Evolutionary conservation across 2,113 vertebrate genomes (phyloP), one percentile per base, ranked within the genome.

Genomic region (Noturus placidus): DNA sequence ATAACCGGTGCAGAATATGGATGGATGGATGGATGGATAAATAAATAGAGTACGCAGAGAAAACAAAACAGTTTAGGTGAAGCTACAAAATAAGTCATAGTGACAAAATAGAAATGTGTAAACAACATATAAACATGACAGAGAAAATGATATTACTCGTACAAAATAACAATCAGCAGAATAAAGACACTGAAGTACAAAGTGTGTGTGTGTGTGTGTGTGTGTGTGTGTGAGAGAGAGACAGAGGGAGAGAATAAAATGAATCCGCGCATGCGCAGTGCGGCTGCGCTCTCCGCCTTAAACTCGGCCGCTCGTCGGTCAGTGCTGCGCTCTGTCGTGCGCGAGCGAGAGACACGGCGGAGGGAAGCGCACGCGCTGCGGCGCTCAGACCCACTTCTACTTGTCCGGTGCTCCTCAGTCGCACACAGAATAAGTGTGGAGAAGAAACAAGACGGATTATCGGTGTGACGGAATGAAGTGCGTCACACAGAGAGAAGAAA

Each of bases 251-350:
- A 74, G 33, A 38, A 33, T 6, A 22, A 59, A 59, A 59, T 20
- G 42, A 2, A 4, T 46, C 17, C 27, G 42, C 74, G 82, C 89
- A 88, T 88, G 89, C 89, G 89, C 87, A 86, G 9, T 63, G 20
- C 22, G 22, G 38, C 57, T 52, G 33, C 65, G 52, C 80, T 79
- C 52, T 88, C 79, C 79, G 79, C 72, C 83, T 88, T 87, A 86
- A 84, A 83, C 82, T 35, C 87, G 76, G 84, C 87, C 87, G 89
- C 61, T 74, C 82, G 33, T 38, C 57, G 33, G 33, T 38, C 57
- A 20, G 20, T 86, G 57, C 76, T 78, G 82, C 57, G 88, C 76
- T 38, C 15, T 30, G 7, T n/a, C 19, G 77, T 30, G 77, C 52
- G 54, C 19, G 78, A 5, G 54, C 4, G 30, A 5, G 54, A 22